These are phyloP conservation scores for Sturnira hondurensis DNA, from an alignment of 2,113 vertebrate species.

Conservation along the genomic window DNA sequence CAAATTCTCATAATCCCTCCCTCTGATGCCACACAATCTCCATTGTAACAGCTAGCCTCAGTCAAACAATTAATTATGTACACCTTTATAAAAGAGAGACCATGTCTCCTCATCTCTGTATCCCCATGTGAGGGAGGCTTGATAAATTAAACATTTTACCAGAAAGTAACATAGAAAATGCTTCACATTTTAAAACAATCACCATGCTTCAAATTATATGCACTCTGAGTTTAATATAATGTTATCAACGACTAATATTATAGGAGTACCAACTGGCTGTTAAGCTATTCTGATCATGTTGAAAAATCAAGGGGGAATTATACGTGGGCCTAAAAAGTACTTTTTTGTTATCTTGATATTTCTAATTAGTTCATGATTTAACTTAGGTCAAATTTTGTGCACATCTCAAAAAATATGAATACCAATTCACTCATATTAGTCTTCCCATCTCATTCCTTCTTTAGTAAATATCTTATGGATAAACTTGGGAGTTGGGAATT, in stretches of 20 bases:
- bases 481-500: neutral
- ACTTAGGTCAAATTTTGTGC: neutral
- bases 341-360: constrained; percentile 8
- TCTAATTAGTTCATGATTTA: constrained; percentile 23
- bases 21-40: neutral
- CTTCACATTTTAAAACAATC: neutral
- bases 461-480: neutral
- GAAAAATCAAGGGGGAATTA: constrained; percentile 19
- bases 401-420: constrained; percentile 2
- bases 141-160: neutral
- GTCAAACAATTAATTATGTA: constrained; percentile 10
- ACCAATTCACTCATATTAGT: neutral
- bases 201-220: neutral
- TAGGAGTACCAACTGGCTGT: neutral
- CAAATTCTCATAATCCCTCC: neutral
- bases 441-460: neutral
- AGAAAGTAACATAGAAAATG: neutral
- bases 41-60: neutral
- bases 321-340: neutral
- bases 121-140: neutral
- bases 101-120: neutral
- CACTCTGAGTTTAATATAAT: neutral
- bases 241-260: neutral
- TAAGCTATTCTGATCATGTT: neutral
- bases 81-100: neutral